These are phyloP conservation scores for Sus cebifrons DNA, from an alignment of 2,797 vertebrate genomes.

Conservation along the genomic window DNA sequence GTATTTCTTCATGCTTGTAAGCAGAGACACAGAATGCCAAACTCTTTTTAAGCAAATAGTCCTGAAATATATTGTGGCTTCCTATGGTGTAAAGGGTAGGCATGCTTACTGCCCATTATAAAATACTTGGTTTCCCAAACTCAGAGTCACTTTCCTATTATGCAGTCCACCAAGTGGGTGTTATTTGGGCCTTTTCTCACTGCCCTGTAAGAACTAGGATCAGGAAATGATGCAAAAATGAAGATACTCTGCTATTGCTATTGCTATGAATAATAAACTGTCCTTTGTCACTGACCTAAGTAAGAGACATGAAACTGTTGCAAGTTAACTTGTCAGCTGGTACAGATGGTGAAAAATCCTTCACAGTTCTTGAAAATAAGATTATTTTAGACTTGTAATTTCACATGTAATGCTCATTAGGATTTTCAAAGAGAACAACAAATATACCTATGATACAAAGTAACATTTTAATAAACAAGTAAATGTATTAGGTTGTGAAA, in stretches of 20 bases:
- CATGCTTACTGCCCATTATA: not conserved
- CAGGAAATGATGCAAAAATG: not conserved
- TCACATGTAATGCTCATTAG: not conserved
- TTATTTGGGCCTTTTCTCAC: not conserved
- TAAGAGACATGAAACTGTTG: not conserved
- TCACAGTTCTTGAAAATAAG: slow-evolving; percentile 14
- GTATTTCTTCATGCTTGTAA: not conserved
- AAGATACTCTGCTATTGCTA: not conserved
- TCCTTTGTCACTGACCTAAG: not conserved
- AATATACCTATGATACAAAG: not conserved
- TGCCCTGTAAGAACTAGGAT: not conserved
- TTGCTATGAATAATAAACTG: not conserved
- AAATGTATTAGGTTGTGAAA: slow-evolving; percentile 61
- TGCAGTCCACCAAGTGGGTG: not conserved
- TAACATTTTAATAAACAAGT: slow-evolving; percentile 52
- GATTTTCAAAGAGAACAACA: slow-evolving; percentile 52
- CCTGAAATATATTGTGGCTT: not conserved
- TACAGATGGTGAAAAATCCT: not conserved
- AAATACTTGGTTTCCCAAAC: not conserved
- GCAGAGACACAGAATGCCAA: not conserved
- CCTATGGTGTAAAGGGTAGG: not conserved
- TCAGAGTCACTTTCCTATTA: not conserved
- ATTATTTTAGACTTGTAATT: slow-evolving; percentile 46
- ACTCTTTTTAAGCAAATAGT: not conserved
- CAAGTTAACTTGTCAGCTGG: not conserved